phyloP scores from a whole-genome alignment of 1,140 invertebrate genomes.

The Drosophila simulans region DNA sequence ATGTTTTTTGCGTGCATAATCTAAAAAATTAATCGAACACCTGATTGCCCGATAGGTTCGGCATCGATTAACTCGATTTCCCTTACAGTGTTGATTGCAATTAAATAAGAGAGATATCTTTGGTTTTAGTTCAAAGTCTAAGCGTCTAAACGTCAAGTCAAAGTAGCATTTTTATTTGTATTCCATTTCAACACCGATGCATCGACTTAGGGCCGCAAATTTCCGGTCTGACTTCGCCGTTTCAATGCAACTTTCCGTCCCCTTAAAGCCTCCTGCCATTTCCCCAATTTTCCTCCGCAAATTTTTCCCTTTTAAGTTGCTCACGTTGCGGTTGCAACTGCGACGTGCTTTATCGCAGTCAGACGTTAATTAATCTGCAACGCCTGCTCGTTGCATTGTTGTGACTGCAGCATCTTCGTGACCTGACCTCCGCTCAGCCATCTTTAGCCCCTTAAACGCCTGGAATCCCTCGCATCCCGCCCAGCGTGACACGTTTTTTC shows the following conservation, averaged over 20 bases:
- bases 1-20: neutral
- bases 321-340: constrained; percentile 43
- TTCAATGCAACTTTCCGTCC: constrained; percentile 3
- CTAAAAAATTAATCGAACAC: constrained; percentile 9
- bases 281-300: neutral
- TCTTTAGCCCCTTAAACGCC: constrained; percentile 8
- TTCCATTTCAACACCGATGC: neutral
- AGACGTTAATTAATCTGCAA: constrained; percentile 79
- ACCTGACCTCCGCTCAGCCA: constrained; percentile 28
- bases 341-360: constrained; percentile 72
- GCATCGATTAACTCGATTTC: constrained; percentile 12
- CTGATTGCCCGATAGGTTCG: neutral
- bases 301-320: constrained; percentile 31
- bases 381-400: constrained; percentile 58
- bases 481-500: constrained; percentile 60
- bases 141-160: neutral
- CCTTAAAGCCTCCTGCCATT: neutral
- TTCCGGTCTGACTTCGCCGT: neutral
- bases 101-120: too few species aligned
- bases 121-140: neutral
- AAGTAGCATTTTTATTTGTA: neutral
- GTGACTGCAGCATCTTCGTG: constrained; percentile 63
- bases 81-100: neutral
- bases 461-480: neutral
- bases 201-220: neutral